These are phyloP conservation scores for Adelosebastes latens DNA, from an alignment of 2,797 vertebrate species.

Conservation along the genomic window DNA sequence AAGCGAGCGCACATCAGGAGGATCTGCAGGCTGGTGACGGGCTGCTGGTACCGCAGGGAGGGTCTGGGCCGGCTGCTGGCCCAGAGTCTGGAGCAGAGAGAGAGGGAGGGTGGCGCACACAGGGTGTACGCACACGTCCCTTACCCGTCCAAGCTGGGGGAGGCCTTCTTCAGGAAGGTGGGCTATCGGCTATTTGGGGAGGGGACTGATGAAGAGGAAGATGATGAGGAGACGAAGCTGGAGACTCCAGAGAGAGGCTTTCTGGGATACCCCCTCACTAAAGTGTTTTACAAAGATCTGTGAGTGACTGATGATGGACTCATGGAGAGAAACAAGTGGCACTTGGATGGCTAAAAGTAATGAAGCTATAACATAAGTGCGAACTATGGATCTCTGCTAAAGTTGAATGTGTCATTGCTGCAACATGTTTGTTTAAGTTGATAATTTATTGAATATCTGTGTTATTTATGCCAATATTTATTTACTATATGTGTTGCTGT, in stretches of 20 bases:
- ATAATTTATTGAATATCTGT: constrained; percentile 35
- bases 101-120: constrained; percentile 75
- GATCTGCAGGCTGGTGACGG: constrained; percentile 86
- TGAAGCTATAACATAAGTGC: background rate
- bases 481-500: constrained; percentile 43
- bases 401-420: background rate
- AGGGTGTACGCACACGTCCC: constrained; percentile 84
- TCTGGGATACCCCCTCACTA: constrained; percentile 86
- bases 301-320: constrained; percentile 50
- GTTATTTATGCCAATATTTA: constrained; percentile 68
- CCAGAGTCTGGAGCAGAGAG: constrained; percentile 84
- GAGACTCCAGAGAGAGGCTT: constrained; percentile 82
- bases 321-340: background rate
- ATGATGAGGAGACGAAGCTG: constrained; percentile 62
- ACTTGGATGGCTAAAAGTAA: constrained; percentile 1
- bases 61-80: constrained; percentile 87
- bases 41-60: constrained; percentile 87
- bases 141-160: constrained; percentile 84
- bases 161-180: constrained; percentile 86
- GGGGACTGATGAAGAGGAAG: constrained; percentile 66
- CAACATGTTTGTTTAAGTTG: constrained; percentile 8
- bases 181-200: constrained; percentile 83
- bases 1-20: constrained; percentile 47
- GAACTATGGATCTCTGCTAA: background rate
- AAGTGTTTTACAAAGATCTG: constrained; percentile 89